A percentile compares a stretch with the other conserved stretches of the same genome.
Conservation (phyloP, 2,797 vertebrate genomes). For the Falco peregrinus region DNA sequence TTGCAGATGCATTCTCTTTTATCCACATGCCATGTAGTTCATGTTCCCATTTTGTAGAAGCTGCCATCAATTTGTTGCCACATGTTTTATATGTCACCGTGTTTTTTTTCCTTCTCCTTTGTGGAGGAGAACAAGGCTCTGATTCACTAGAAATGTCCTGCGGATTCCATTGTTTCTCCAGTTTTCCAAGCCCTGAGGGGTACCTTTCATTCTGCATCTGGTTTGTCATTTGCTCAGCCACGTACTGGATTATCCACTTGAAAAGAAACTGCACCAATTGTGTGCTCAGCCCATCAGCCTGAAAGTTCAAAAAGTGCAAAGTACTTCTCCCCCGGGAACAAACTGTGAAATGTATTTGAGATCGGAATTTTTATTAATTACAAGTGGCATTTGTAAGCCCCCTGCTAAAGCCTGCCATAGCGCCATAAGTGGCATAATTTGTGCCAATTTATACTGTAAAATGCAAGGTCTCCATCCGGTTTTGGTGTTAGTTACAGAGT, state of each 20-base stretch:
- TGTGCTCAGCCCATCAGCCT: neutral
- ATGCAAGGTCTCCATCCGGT: neutral
- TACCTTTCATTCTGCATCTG: conserved; percentile 13
- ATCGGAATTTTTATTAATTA: conserved; percentile 14
- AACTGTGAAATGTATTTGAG: neutral
- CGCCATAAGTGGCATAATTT: neutral
- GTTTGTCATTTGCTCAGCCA: neutral
- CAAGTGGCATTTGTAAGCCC: neutral
- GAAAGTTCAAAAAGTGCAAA: conserved; percentile 14
- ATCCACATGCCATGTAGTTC: conserved; percentile 36
- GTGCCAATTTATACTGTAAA: neutral
- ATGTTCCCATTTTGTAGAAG: conserved; percentile 19
- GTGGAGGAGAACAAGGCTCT: conserved; percentile 23
- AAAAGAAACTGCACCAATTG: neutral
- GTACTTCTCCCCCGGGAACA: neutral
- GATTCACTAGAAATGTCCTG: neutral
- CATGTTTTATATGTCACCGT: conserved; percentile 31
- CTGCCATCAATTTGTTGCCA: conserved; percentile 49
- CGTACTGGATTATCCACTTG: neutral
- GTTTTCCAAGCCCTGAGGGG: neutral
- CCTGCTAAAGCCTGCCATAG: neutral
- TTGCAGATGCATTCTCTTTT: conserved; percentile 73
- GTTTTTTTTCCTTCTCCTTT: neutral
- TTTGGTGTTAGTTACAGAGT: neutral
- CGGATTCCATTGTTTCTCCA: neutral